phyloP scores from a whole-genome alignment of 2,888 invertebrate species.

The Bruchidius siliquastri region DNA sequence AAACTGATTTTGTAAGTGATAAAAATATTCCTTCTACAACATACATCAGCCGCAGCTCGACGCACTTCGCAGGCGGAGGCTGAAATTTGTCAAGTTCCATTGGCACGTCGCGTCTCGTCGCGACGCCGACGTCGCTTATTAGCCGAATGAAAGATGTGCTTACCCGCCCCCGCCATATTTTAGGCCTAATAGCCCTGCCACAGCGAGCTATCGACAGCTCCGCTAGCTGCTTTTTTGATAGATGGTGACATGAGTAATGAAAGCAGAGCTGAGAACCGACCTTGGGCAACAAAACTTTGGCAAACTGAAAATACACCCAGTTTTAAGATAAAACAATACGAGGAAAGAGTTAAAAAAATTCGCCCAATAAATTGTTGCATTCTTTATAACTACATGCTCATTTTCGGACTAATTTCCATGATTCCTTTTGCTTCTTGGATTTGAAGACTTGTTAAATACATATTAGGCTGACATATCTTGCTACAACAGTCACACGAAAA shows the following conservation, averaged over 20 bases:
- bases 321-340: too few relatives aligned
- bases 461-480: too few relatives aligned
- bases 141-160: constrained; percentile 26
- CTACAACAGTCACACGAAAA: too few relatives aligned
- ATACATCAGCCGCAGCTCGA: background rate
- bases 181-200: constrained; percentile 31
- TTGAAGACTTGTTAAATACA: too few relatives aligned
- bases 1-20: too few relatives aligned
- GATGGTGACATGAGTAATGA: constrained; percentile 42
- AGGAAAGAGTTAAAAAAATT: too few relatives aligned
- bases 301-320: too few relatives aligned
- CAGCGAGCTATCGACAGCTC: constrained; percentile 33
- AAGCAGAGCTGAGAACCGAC: constrained; percentile 12
- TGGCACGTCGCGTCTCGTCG: background rate
- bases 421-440: too few relatives aligned
- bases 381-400: too few relatives aligned
- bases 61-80: background rate
- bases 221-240: constrained; percentile 37
- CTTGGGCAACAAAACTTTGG: background rate
- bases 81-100: background rate
- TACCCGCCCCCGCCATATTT: constrained; percentile 24
- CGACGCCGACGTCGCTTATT: constrained; percentile 12
- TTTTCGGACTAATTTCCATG: too few relatives aligned
- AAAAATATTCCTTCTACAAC: too few relatives aligned
- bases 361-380: too few relatives aligned